These are phyloP conservation scores for Dynastes grantii DNA, from an alignment of 2,888 invertebrate species.

Conservation along the genomic window DNA sequence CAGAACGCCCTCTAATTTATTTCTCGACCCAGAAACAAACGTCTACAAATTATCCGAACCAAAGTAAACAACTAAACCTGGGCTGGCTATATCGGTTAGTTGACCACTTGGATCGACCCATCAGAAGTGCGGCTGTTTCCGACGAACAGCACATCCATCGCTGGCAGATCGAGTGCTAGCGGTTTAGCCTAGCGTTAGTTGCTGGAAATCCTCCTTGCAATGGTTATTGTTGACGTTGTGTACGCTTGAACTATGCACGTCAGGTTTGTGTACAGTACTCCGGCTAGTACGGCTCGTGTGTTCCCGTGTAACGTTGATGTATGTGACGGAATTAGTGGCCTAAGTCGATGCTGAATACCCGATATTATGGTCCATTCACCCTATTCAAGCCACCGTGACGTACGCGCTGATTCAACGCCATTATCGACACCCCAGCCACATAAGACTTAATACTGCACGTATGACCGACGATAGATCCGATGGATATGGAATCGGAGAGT, in stretches of 20 bases:
- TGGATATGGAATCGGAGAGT: not conserved
- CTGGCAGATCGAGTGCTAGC: not conserved
- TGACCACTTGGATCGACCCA: conserved; percentile 8
- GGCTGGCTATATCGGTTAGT: not conserved
- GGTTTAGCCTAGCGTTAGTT: not conserved
- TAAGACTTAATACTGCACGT: conserved; percentile 4
- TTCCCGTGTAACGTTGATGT: conserved; percentile 29
- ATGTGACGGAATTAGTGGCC: conserved; percentile 32
- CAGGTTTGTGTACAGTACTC: not conserved
- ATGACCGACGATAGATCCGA: not conserved
- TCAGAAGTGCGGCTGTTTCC: conserved; percentile 7
- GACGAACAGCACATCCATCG: not conserved
- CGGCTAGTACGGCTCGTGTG: not conserved
- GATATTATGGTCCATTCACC: conserved; percentile 39
- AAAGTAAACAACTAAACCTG: conserved; percentile 17
- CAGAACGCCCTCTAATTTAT: conserved; percentile 14
- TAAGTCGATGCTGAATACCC: conserved; percentile 29
- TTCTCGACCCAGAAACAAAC: conserved; percentile 17
- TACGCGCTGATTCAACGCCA: conserved; percentile 19
- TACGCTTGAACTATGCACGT: not conserved
- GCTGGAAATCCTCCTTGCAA: conserved; percentile 3
- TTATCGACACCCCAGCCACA: conserved; percentile 11
- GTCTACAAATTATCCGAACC: conserved; percentile 20
- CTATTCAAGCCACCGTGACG: conserved; percentile 12
- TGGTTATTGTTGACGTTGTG: conserved; percentile 17